phyloP scores from a whole-genome alignment of 2,797 vertebrate genomes.

The Capromys pilorides region DNA sequence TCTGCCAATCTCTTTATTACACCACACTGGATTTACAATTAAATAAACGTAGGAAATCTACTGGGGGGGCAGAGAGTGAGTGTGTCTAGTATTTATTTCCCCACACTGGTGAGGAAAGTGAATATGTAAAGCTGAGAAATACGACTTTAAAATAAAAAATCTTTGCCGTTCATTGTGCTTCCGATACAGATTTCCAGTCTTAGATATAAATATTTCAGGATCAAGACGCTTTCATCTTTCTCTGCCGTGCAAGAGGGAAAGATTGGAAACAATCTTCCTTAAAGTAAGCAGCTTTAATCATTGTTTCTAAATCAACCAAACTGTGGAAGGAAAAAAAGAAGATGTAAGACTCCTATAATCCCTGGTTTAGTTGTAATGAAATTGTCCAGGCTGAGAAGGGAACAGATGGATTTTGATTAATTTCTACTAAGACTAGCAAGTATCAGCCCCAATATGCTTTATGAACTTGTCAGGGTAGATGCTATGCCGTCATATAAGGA shows the following conservation, averaged over 20 bases:
- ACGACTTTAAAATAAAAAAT: slow-evolving; percentile 62
- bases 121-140: slow-evolving; percentile 53
- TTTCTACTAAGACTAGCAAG: slow-evolving; percentile 82
- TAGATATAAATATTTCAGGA: slow-evolving; percentile 60
- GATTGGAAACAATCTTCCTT: slow-evolving; percentile 86
- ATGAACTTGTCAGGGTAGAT: slow-evolving; percentile 81
- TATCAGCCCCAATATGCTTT: slow-evolving; percentile 82
- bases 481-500: slow-evolving; percentile 31
- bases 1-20: slow-evolving; percentile 63
- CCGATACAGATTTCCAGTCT: slow-evolving; percentile 59
- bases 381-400: slow-evolving; percentile 85
- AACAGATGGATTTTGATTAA: slow-evolving; percentile 90
- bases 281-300: slow-evolving; percentile 87
- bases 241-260: slow-evolving; percentile 81
- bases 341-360: slow-evolving; percentile 87
- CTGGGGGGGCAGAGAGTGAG: neutral
- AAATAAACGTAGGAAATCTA: slow-evolving; percentile 47
- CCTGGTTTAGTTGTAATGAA: slow-evolving; percentile 88
- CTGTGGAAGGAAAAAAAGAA: slow-evolving; percentile 63
- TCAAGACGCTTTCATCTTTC: slow-evolving; percentile 82
- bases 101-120: neutral
- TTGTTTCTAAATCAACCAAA: slow-evolving; percentile 83
- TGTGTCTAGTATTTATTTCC: slow-evolving; percentile 22
- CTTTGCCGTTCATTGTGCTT: slow-evolving; percentile 49
- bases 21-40: slow-evolving; percentile 57